Base-by-base conservation (phyloP, 2,113 vertebrate genomes). In the Rostratula benghalensis region DNA sequence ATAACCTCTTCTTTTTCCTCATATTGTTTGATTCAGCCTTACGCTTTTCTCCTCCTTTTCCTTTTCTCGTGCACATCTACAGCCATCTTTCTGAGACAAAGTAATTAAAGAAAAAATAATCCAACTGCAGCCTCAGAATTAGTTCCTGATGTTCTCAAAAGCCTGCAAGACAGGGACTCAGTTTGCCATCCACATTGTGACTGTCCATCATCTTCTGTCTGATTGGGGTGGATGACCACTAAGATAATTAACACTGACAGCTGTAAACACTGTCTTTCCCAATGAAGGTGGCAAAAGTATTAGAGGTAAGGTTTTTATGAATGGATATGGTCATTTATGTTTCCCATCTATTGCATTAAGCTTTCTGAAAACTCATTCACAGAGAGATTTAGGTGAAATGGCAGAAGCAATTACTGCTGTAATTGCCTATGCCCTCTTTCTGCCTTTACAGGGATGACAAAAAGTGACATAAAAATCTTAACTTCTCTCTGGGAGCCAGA, bases 1-100 rank as follows among this genome's bases (percentile, higher is more conserved):
- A 46, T 88, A 90, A 96, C 89, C 86, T 79, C 77, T 90, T 81
- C 53, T 92, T 82, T 91, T 97, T 93, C 93, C 93, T 90, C 57
- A 89, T 37, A 90, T 92, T 94, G 91, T 92, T 91, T 84, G 76
- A 86, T 71, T 39, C 87, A 86, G 43, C 35, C 37, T 51, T 57
- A 69, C 13, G 46, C 53, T 94, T 83, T 90, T 63, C n/a, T 90
- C 53, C 46, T 80, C 59, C 48, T 92, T 91, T 93, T 81, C 57
- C 45, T 83, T 93, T 95, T 78, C 79, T 59, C 30, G 74, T 39
- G 35, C 33, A 75, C 22, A 89, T 60, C 61, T 43, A 56, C 24
- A 48, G 30, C 35, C 83, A 33, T 25, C 5, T 50, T 90, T 80
- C 35, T 76, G 79, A 74, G 77, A 75, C 35, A 31, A 41, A 73